Percentiles rank a stretch among this genome's conserved stretches.
Evolutionary conservation across 2,113 vertebrate species (phyloP).

Genomic region (Beaufortia kweichowensis): DNA sequence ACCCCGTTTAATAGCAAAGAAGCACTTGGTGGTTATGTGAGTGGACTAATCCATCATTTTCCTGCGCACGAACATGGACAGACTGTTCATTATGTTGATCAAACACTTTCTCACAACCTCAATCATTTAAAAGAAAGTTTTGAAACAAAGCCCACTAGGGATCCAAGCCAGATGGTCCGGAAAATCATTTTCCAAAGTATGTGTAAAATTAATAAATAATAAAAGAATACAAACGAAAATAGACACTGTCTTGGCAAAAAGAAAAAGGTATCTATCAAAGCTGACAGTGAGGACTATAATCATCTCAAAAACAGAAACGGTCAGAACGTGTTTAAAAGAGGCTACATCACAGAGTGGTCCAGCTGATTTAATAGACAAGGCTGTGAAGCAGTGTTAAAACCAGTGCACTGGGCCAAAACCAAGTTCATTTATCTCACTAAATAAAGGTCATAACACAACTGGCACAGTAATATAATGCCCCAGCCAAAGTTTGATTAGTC

Average conservation of each 20-base stretch:
- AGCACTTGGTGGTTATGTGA: neutral
- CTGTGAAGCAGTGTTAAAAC: neutral
- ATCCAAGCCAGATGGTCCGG: slow-evolving; percentile 1
- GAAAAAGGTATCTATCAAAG: neutral
- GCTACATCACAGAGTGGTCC: neutral
- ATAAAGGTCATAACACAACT: slow-evolving; percentile 8
- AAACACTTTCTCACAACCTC: slow-evolving; percentile 7
- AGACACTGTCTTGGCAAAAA: neutral
- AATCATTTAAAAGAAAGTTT: neutral
- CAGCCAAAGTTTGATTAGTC: neutral
- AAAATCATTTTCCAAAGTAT: slow-evolving; percentile 8
- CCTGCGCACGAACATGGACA: neutral
- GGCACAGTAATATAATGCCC: neutral
- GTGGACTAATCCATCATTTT: slow-evolving; percentile 2
- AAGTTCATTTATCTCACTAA: neutral
- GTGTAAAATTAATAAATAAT: neutral
- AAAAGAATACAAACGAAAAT: neutral
- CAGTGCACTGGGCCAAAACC: neutral
- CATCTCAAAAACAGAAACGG: neutral
- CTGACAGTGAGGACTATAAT: neutral
- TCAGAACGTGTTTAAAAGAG: neutral
- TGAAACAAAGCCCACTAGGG: slow-evolving; percentile 9
- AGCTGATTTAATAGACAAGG: neutral
- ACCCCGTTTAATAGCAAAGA: neutral
- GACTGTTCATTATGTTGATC: neutral